Conservation (phyloP, 1,140 invertebrate genomes). For the Choristoneura fumiferana region DNA sequence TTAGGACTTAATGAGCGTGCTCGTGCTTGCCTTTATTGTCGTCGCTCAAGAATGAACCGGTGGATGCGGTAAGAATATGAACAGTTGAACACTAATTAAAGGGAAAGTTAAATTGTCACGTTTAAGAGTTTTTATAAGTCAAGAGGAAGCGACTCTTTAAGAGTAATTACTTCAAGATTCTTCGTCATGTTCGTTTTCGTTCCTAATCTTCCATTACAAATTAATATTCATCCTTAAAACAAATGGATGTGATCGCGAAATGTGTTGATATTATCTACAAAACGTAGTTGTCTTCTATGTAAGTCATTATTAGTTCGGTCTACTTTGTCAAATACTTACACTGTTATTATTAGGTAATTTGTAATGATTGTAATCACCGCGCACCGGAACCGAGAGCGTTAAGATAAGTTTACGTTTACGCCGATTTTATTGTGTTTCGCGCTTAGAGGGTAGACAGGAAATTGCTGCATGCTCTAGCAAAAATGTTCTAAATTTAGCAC, state of each 20-base stretch:
- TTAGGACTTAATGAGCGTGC: slow-evolving; percentile 50
- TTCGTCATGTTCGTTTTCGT: too few relatives aligned
- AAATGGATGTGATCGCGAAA: too few relatives aligned
- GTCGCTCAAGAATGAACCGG: slow-evolving; percentile 22
- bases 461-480: neutral
- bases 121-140: too few relatives aligned
- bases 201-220: too few relatives aligned
- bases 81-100: neutral
- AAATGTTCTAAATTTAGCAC: neutral
- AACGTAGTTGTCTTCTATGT: too few relatives aligned
- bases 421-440: slow-evolving; percentile 9
- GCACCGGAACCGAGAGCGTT: slow-evolving; percentile 5
- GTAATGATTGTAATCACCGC: neutral
- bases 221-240: too few relatives aligned
- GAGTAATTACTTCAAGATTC: too few relatives aligned
- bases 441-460: slow-evolving; percentile 8
- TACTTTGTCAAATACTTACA: neutral
- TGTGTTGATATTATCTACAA: too few relatives aligned
- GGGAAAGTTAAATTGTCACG: neutral
- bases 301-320: neutral
- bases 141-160: too few relatives aligned
- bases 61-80: slow-evolving; percentile 6
- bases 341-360: neutral
- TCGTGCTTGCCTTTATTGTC: slow-evolving; percentile 24
- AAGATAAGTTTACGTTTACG: slow-evolving; percentile 17